phyloP scores from a whole-genome alignment of 1,140 invertebrate species.

The Ericerus pela region DNA sequence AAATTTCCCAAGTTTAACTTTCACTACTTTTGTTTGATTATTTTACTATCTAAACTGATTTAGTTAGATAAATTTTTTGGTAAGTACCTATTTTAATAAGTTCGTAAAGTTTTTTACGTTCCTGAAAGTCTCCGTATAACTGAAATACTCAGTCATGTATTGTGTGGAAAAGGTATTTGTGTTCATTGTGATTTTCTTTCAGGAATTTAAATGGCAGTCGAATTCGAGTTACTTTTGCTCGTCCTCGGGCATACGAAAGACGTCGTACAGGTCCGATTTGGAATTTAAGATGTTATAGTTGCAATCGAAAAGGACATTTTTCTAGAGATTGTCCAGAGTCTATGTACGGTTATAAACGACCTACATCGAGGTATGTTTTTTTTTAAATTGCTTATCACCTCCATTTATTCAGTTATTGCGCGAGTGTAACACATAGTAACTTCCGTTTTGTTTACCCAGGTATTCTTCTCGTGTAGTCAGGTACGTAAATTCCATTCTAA shows the following conservation, averaged over 20 bases:
- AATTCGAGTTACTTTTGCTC: slow-evolving; percentile 18
- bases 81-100: too few relatives aligned
- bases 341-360: slow-evolving; percentile 19
- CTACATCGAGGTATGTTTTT: background rate
- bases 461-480: background rate
- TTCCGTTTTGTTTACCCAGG: background rate
- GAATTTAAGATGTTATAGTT: slow-evolving; percentile 17
- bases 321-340: slow-evolving; percentile 18
- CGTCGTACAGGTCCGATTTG: slow-evolving; percentile 12
- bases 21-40: too few relatives aligned
- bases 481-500: background rate
- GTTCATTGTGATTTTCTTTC: background rate
- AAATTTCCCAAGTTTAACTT: too few relatives aligned
- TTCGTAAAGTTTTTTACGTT: too few relatives aligned
- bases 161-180: background rate
- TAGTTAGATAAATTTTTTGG: too few relatives aligned
- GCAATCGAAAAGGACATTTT: slow-evolving; percentile 18
- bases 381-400: background rate
- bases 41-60: too few relatives aligned
- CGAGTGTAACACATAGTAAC: background rate
- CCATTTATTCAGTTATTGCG: background rate
- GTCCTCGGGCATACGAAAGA: slow-evolving; percentile 15
- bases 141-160: too few relatives aligned
- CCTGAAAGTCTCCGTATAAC: too few relatives aligned
- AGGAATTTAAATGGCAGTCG: slow-evolving; percentile 18